Evolutionary conservation across 92 coral and sea anemone species (phyloP), one percentile per base, ranked within the genome.

Genomic region (Siderastrea radians): DNA sequence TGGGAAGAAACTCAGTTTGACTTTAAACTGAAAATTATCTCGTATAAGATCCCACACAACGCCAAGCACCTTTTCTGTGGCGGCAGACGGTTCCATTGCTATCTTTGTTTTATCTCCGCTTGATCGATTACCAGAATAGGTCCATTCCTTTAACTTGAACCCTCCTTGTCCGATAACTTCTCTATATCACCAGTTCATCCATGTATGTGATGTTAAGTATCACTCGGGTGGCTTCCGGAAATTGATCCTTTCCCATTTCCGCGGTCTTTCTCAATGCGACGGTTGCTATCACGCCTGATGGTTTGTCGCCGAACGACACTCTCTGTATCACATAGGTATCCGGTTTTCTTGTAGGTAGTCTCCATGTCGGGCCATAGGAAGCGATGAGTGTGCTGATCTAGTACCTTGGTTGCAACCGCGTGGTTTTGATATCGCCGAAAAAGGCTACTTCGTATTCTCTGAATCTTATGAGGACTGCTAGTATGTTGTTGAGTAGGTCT

Each of bases 211-310:
- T 75, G 4, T 75, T 17, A 7, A 2, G 63, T 2, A 75, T 75
- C 5, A 53, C 8, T 75, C 54, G 46, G 16, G 66, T 46, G 4
- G 64, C 79, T 75, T 75, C 47, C 4, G 49, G 65, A 38, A 15
- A 75, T 17, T 38, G 43, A 7, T 75, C 82, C 49, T 16, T 73
- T 49, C 84, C 87, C 88, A 91, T 82, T 63, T 88, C 88, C 2
- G 94, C 92, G 6, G 90, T 93, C 71, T 90, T 93, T 55, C 89
- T 49, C 5, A 89, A 74, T 17, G 94, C 94, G 13, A 63, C 83
- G 45, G 90, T 90, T 6, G 86, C 92, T 87, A 90, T 88, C 19
- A 92, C 89, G 55, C 94, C 92, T 4, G 94, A 93, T 5, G 95
- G 95, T 64, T 83, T 93, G 75, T 93, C 95, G 44, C 93, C 86